These are phyloP conservation scores for Norana najaformis DNA, from an alignment of 2,888 invertebrate species.

Conservation along the genomic window DNA sequence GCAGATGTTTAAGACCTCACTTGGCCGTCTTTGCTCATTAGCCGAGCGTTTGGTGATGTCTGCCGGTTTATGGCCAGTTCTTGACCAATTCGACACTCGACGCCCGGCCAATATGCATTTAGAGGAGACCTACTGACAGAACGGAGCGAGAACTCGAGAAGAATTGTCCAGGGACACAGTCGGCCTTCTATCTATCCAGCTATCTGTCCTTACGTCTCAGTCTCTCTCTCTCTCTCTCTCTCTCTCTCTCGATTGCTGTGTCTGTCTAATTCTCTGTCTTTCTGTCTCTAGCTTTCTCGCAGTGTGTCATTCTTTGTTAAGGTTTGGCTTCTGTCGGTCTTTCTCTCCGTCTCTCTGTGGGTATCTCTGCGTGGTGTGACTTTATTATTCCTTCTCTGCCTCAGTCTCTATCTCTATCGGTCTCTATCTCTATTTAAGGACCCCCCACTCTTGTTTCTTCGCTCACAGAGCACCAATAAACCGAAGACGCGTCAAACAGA, in stretches of 20 bases:
- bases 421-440: too few species aligned
- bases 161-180: background rate
- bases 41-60: background rate
- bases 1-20: background rate
- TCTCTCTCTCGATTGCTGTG: background rate
- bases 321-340: too few species aligned
- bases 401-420: too few species aligned
- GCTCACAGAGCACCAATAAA: too few species aligned
- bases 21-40: slow-evolving; percentile 10
- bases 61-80: background rate
- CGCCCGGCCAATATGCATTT: slow-evolving; percentile 17
- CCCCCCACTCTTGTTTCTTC: too few species aligned
- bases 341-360: too few species aligned
- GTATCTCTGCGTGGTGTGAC: too few species aligned
- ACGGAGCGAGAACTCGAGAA: background rate
- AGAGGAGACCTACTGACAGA: background rate
- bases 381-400: too few species aligned
- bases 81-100: slow-evolving; percentile 4
- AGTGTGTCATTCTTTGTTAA: too few species aligned
- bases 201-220: background rate
- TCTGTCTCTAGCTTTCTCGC: background rate
- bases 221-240: background rate
- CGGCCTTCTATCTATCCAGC: background rate
- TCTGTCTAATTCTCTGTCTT: background rate
- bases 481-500: too few species aligned